These are phyloP conservation scores for Lipophrys pholis DNA, from an alignment of 2,113 vertebrate genomes.

Conservation along the genomic window DNA sequence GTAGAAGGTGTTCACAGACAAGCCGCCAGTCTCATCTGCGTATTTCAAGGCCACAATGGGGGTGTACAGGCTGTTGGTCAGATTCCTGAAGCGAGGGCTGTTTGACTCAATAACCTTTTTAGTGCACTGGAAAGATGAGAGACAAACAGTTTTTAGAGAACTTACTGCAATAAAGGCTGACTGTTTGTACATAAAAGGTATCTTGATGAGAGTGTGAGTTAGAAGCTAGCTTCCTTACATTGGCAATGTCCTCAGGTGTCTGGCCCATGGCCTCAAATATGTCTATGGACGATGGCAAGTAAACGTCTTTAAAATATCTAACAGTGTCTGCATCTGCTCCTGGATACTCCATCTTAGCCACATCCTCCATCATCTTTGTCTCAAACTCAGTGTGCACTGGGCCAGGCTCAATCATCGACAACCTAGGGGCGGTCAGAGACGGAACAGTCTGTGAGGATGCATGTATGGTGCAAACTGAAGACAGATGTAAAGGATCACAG, in stretches of 20 bases:
- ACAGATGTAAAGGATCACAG: slow-evolving; percentile 24
- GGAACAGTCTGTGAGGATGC: not conserved
- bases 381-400: slow-evolving; percentile 88
- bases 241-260: slow-evolving; percentile 84
- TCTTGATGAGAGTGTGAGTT: not conserved
- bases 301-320: slow-evolving; percentile 86
- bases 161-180: not conserved
- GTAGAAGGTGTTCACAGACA: slow-evolving; percentile 87
- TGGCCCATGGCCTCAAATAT: slow-evolving; percentile 87
- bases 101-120: slow-evolving; percentile 86
- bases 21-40: slow-evolving; percentile 84
- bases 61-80: slow-evolving; percentile 87
- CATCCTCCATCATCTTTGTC: slow-evolving; percentile 87
- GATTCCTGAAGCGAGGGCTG: slow-evolving; percentile 84
- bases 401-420: slow-evolving; percentile 88
- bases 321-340: slow-evolving; percentile 84
- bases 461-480: slow-evolving; percentile 10
- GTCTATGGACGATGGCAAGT: slow-evolving; percentile 85
- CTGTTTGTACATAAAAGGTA: not conserved
- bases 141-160: not conserved
- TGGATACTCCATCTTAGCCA: slow-evolving; percentile 84
- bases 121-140: slow-evolving; percentile 75
- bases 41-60: slow-evolving; percentile 87
- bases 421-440: slow-evolving; percentile 58
- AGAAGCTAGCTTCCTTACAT: slow-evolving; percentile 67